phyloP scores from a whole-genome alignment of 2,113 vertebrate genomes.

The Campylomormyrus tamandua region DNA sequence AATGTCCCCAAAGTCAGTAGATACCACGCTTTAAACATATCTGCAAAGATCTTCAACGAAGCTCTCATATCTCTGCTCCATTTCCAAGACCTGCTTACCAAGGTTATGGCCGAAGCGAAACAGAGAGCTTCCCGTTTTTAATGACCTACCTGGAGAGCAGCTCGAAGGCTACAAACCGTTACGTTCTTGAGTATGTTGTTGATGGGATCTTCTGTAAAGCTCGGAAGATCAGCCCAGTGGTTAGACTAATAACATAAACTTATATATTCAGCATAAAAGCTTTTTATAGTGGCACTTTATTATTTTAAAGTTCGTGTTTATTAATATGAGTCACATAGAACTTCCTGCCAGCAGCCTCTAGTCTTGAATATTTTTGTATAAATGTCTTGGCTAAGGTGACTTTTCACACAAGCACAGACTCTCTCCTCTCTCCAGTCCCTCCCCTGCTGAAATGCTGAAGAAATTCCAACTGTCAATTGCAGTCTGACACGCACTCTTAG shows the following conservation, averaged over 20 bases:
- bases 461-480: background rate
- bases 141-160: background rate
- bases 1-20: background rate
- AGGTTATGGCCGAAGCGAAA: background rate
- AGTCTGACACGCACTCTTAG: background rate
- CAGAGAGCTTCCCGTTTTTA: background rate
- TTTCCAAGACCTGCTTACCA: background rate
- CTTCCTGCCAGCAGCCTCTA: background rate
- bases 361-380: background rate
- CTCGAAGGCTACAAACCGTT: background rate
- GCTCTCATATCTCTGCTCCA: background rate
- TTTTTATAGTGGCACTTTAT: background rate
- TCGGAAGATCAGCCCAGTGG: background rate
- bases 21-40: background rate
- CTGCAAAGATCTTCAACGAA: background rate
- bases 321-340: background rate
- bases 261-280: background rate
- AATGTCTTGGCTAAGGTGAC: background rate
- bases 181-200: background rate
- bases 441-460: background rate
- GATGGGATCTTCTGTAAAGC: background rate
- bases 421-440: background rate
- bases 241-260: background rate
- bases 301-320: background rate
- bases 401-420: background rate